Evolutionary conservation across 2,113 vertebrate genomes (phyloP).

Genomic region (Phaethornis superciliosus): DNA sequence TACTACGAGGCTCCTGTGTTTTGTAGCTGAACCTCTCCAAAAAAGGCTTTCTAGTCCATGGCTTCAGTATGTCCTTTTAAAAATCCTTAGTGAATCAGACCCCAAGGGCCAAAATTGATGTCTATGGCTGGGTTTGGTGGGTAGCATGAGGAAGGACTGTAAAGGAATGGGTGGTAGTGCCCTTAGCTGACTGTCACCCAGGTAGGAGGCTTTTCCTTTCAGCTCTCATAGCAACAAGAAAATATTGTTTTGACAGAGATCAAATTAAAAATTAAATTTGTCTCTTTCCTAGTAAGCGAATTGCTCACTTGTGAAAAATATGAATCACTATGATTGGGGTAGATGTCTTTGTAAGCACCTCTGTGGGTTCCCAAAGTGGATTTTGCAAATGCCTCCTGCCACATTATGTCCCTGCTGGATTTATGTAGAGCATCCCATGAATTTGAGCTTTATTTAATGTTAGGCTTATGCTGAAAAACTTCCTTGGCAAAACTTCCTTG

Average conservation of each 20-base stretch:
- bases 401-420: not conserved
- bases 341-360: slow-evolving; percentile 22
- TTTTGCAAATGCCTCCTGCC: not conserved
- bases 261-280: slow-evolving; percentile 58
- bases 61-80: not conserved
- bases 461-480: not conserved
- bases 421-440: not conserved
- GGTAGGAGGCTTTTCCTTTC: slow-evolving; percentile 37
- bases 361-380: not conserved
- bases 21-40: not conserved
- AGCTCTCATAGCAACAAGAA: slow-evolving; percentile 63
- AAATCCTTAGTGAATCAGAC: not conserved
- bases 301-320: slow-evolving; percentile 50
- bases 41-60: not conserved
- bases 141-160: not conserved
- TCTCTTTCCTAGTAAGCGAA: slow-evolving; percentile 50
- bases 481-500: not conserved
- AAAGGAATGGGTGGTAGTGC: not conserved
- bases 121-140: not conserved
- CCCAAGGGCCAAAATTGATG: not conserved
- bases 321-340: slow-evolving; percentile 3
- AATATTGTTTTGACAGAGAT: slow-evolving; percentile 56
- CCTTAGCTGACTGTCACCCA: not conserved
- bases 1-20: accelerated
- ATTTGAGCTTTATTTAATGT: slow-evolving; percentile 7